Conservation (phyloP, 2,113 vertebrate species). For the Syngnathoides biaculeatus region DNA sequence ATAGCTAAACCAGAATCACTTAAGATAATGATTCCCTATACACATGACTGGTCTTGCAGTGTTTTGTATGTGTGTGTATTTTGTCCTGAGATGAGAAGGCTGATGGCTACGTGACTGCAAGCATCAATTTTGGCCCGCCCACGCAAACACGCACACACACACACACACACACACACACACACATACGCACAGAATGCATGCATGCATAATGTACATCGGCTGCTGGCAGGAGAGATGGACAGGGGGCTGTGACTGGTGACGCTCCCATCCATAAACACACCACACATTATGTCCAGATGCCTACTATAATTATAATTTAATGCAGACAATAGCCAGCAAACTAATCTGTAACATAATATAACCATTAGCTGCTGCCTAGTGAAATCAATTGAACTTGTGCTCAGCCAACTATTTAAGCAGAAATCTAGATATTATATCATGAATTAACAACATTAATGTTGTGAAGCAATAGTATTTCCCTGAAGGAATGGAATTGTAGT, state of each 20-base stretch:
- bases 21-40: slow-evolving; percentile 72
- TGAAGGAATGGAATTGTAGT: not conserved
- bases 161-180: slow-evolving; percentile 16
- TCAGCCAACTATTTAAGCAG: not conserved
- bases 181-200: slow-evolving; percentile 32
- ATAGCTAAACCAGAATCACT: slow-evolving; percentile 70
- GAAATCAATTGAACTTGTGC: not conserved
- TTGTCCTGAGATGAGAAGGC: slow-evolving; percentile 47
- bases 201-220: slow-evolving; percentile 52
- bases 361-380: not conserved
- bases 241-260: slow-evolving; percentile 26
- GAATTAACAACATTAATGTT: not conserved
- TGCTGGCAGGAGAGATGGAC: slow-evolving; percentile 32
- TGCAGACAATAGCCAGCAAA: slow-evolving; percentile 3
- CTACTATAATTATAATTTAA: slow-evolving; percentile 6
- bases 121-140: slow-evolving; percentile 61
- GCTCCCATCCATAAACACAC: slow-evolving; percentile 33
- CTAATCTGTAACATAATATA: slow-evolving; percentile 1
- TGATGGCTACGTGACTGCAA: slow-evolving; percentile 49
- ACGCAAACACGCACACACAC: slow-evolving; percentile 20
- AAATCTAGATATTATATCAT: not conserved
- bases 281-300: slow-evolving; percentile 26
- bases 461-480: not conserved
- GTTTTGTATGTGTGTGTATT: slow-evolving; percentile 15
- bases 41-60: slow-evolving; percentile 33